phyloP scores from a whole-genome alignment of 1,140 invertebrate species.

The Drosophila prosaltans region DNA sequence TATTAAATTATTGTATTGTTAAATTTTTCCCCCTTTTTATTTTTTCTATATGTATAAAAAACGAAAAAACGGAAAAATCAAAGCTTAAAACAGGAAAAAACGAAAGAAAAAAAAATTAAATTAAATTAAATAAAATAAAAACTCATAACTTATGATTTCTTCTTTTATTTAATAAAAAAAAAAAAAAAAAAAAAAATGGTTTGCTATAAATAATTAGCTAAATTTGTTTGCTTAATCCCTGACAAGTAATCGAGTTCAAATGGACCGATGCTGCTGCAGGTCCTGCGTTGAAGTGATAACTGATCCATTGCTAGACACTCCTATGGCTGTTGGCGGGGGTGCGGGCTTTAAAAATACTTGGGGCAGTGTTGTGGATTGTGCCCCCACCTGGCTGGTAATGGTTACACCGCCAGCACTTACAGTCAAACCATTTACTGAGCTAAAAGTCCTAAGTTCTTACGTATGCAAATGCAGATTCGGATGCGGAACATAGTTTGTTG shows the following conservation, averaged over 20 bases:
- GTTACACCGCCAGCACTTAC: background rate
- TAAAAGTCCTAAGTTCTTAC: background rate
- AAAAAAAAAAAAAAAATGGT: conserved; percentile 41
- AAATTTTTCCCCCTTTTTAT: background rate
- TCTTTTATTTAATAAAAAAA: conserved; percentile 67
- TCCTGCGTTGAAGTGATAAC: conserved; percentile 36
- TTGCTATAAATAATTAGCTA: conserved; percentile 75
- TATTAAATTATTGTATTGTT: conserved; percentile 5
- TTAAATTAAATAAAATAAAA: conserved; percentile 34
- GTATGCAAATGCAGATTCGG: conserved; percentile 14
- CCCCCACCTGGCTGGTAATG: conserved; percentile 25
- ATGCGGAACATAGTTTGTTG: conserved; percentile 54
- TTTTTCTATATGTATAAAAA: background rate
- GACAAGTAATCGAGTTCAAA: conserved; percentile 42
- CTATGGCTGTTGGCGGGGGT: conserved; percentile 52
- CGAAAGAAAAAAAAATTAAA: conserved; percentile 2
- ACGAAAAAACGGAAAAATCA: background rate
- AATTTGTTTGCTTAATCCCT: conserved; percentile 55
- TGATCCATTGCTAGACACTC: conserved; percentile 26
- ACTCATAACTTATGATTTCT: conserved; percentile 66
- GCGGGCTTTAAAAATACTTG: conserved; percentile 79
- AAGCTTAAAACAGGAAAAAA: conserved; percentile 6
- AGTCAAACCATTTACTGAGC: background rate
- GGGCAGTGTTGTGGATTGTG: conserved; percentile 68
- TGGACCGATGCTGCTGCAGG: conserved; percentile 23